Evolutionary conservation across 2,888 invertebrate genomes (phyloP), one percentile per base, ranked within the genome.

Genomic region (Ophioninae sp.): DNA sequence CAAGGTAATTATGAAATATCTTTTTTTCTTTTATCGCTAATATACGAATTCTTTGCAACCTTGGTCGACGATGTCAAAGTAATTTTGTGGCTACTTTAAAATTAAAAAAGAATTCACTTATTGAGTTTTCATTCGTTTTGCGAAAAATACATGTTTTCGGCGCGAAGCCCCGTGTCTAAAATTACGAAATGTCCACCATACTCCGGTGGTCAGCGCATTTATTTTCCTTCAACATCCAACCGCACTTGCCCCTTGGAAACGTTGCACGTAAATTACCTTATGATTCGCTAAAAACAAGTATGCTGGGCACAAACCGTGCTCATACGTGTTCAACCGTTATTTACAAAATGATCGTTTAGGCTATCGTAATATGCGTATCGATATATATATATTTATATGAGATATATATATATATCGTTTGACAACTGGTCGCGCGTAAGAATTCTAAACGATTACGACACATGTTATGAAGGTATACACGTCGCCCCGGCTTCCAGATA

Each of bases 331-430:
- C 23, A 79, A 83, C 81, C 81, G 83, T 83, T 86, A 86, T 85
- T 85, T 85, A 86, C 84, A 67, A 80, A 83, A 81, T 82, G 83
- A 86, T 73, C 56, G 44, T 41, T 83, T 80, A 81, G 62, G 50
- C 79, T 75, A 68, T 72, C 64, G 44, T 69, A 59, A 61, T 57
- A 44, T 56, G 13, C 57, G n/a, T 68, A 68, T 23, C 8, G 17
- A 50, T 50, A 50, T 50, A 50, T 30, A 20, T 59, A n/a, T 69
- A 56, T 30, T 23, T 23, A 10, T 70, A 77, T 74, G 65, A n/a
- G 56, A 56, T 30, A 50, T 23, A 10, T 70, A 77, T 74, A 69
- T 62, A 80, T 75, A 57, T 81, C 37, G 61, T 70, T 75, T 75
- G 70, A 78, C 74, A 75, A 70, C 77, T 78, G 65, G 74, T 78